These are phyloP conservation scores for Epinephelus coioides DNA, from an alignment of 2,797 vertebrate species.

Conservation along the genomic window DNA sequence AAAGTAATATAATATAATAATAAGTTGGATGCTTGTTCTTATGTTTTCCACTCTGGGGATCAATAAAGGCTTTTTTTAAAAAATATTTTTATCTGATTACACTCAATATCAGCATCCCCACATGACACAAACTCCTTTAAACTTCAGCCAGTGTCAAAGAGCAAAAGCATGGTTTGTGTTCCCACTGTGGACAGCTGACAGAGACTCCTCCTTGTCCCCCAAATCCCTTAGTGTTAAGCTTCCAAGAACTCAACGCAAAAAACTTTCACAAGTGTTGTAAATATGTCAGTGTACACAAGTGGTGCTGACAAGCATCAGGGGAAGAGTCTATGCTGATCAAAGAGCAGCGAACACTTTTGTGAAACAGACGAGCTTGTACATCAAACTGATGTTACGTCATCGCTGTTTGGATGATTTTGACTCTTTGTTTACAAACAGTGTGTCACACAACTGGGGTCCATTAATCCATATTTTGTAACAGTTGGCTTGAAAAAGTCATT, in stretches of 20 bases:
- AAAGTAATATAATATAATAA: too few species aligned
- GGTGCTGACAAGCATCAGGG: slow-evolving; percentile 33
- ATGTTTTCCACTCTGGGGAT: too few species aligned
- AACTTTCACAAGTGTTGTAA: slow-evolving; percentile 45
- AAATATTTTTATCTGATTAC: background rate
- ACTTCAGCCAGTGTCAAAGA: slow-evolving; percentile 29
- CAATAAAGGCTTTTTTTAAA: too few species aligned
- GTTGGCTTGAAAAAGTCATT: slow-evolving; percentile 11
- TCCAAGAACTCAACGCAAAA: slow-evolving; percentile 29
- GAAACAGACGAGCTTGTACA: slow-evolving; percentile 21
- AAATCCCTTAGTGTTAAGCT: slow-evolving; percentile 33
- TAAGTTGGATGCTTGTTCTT: background rate
- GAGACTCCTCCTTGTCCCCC: slow-evolving; percentile 4
- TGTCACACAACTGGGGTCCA: background rate
- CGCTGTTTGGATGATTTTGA: slow-evolving; percentile 11
- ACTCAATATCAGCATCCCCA: background rate
- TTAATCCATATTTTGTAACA: slow-evolving; percentile 3
- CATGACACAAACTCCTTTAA: slow-evolving; percentile 15
- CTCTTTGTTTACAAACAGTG: slow-evolving; percentile 39
- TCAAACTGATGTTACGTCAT: slow-evolving; percentile 26
- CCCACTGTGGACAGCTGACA: slow-evolving; percentile 35
- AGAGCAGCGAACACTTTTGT: slow-evolving; percentile 13
- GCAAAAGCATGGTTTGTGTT: slow-evolving; percentile 42
- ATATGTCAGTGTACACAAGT: slow-evolving; percentile 51
- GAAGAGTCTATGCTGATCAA: slow-evolving; percentile 23